A percentile compares a stretch with the other conserved stretches of the same genome.
Evolutionary conservation across 2,113 vertebrate genomes (phyloP).

Genomic region (Numida meleagris): DNA sequence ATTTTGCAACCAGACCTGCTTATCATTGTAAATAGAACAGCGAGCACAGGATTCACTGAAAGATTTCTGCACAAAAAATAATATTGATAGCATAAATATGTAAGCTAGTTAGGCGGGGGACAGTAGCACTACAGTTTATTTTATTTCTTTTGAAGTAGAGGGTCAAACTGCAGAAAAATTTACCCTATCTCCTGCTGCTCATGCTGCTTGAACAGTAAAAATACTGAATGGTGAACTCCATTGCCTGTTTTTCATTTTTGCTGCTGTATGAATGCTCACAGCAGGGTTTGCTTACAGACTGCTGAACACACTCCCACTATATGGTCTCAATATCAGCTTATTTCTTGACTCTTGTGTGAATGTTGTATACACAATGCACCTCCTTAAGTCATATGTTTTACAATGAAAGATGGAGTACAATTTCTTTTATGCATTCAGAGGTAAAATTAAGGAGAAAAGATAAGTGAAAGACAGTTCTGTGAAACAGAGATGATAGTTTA

Average conservation of each 20-base stretch:
- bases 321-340: background rate
- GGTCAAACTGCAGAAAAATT: background rate
- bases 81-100: background rate
- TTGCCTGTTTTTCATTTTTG: background rate
- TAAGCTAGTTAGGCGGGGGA: background rate
- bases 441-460: background rate
- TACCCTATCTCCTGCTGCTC: background rate
- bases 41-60: background rate
- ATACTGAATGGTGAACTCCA: background rate
- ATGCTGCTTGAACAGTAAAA: background rate
- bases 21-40: accelerated
- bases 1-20: background rate
- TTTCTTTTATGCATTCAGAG: background rate
- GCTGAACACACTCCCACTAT: background rate
- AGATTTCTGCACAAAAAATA: background rate
- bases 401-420: background rate
- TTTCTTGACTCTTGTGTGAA: background rate
- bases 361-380: background rate
- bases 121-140: background rate
- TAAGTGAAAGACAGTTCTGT: background rate
- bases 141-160: background rate
- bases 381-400: background rate
- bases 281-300: background rate
- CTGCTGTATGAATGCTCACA: background rate
- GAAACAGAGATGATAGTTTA: conserved; percentile 8